Percentiles rank a stretch among this genome's conserved stretches.
Evolutionary conservation across 2,797 vertebrate species (phyloP).

Genomic region (Myotis vivesi): DNA sequence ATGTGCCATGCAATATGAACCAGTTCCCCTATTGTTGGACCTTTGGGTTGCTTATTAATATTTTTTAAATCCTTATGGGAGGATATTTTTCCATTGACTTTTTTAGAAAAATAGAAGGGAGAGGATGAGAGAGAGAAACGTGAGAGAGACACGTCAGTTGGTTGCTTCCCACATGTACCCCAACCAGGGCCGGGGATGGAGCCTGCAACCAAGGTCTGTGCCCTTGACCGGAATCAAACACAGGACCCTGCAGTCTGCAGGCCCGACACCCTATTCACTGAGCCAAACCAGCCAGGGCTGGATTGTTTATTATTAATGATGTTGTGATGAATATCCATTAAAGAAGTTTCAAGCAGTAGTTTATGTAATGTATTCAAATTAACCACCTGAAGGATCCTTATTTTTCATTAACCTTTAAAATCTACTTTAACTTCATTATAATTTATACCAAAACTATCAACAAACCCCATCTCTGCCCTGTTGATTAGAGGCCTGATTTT

Average conservation of each 20-base stretch:
- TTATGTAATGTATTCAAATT: background rate
- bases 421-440: background rate
- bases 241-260: too few relatives aligned
- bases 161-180: too few relatives aligned
- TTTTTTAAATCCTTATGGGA: too few relatives aligned
- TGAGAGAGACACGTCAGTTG: too few relatives aligned
- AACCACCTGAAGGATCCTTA: background rate
- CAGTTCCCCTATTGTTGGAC: background rate
- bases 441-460: background rate
- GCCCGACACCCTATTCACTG: too few relatives aligned
- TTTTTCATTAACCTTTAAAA: conserved; percentile 12
- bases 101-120: too few relatives aligned
- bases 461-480: background rate
- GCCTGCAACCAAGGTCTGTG: too few relatives aligned
- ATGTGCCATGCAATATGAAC: background rate
- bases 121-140: too few relatives aligned
- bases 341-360: background rate
- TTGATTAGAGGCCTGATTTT: background rate
- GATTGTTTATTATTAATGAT: background rate
- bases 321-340: background rate
- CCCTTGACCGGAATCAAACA: too few relatives aligned
- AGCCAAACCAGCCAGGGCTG: background rate
- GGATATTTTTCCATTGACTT: too few relatives aligned
- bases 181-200: too few relatives aligned
- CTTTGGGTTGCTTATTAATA: background rate